Evolutionary conservation across 2,888 invertebrate genomes (phyloP).

Genomic region (Steinernema scapterisci): DNA sequence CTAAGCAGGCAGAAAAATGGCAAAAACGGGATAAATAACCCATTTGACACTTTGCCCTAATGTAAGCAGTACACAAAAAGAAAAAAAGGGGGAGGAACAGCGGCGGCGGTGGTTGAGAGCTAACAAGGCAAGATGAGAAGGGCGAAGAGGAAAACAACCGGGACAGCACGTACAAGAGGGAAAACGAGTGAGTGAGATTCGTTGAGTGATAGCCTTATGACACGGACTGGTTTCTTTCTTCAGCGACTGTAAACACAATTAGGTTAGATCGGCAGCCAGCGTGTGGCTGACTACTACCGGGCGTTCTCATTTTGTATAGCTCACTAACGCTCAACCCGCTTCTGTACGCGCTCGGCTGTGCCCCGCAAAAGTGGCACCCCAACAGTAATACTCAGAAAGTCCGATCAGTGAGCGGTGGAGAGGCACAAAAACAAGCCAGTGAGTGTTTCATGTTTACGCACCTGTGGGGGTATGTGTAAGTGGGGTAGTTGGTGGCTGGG

Average conservation of each 20-base stretch:
- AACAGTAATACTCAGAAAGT: background rate
- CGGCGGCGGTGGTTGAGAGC: too few relatives aligned
- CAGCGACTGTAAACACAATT: slow-evolving; percentile 30
- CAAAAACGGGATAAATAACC: slow-evolving; percentile 22
- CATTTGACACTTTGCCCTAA: background rate
- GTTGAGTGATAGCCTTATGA: slow-evolving; percentile 31
- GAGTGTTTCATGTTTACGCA: background rate
- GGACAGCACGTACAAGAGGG: slow-evolving; percentile 9
- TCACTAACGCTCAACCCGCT: too few relatives aligned
- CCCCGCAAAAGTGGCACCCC: too few relatives aligned
- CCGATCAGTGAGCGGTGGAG: background rate
- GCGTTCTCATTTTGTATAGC: background rate
- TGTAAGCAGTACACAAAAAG: background rate
- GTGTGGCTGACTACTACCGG: slow-evolving; percentile 17
- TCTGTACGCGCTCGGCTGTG: too few relatives aligned
- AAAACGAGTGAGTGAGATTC: slow-evolving; percentile 17
- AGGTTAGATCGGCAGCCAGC: slow-evolving; percentile 2
- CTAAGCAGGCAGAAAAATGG: too few relatives aligned
- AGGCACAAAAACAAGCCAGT: background rate
- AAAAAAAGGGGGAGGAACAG: background rate
- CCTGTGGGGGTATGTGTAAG: background rate
- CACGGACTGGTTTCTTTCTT: slow-evolving; percentile 30
- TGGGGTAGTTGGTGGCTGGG: too few relatives aligned
- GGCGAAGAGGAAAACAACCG: slow-evolving; percentile 18
- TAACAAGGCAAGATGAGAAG: background rate